Evolutionary conservation across 2,113 vertebrate species (phyloP), one percentile per base, ranked within the genome.

Genomic region (Anser cygnoides): DNA sequence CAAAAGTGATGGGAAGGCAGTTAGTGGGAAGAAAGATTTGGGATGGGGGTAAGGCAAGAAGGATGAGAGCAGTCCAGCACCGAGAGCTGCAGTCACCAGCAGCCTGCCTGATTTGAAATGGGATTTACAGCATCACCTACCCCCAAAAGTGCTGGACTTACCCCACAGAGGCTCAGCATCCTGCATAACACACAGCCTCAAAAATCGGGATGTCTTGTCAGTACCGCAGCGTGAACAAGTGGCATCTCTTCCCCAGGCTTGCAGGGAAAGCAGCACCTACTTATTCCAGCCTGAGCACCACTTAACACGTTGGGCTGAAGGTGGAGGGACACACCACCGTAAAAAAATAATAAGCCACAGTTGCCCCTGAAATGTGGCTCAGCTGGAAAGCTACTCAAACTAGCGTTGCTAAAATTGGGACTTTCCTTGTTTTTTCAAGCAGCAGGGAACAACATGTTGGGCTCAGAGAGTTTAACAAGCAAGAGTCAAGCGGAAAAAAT

Each of bases 401-500:
- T 1, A 92, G 67, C 73, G 62, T 11, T 84, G 87, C 94, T 96
- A 94, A 97, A 97, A 96, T 90, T 87, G 89, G 95, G 96, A 95
- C 89, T 96, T 95, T 95, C 96, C 95, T 96, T 96, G 94, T 96
- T 96, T 94, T 97, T 96, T 93, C 84, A 94, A 96, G 82, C 89
- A 92, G 94, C 86, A 39, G 93, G 76, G 93, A 96, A 96, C 79
- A 90, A 93, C 92, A 96, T 94, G 94, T 95, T 96, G 87, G 93
- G 94, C 93, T 96, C 78, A 55, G 79, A 75, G 94, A 86, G 83
- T 95, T 96, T 96, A 97, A 96, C 93, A 89, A 96, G 93, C 96
- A 95, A 93, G 91, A 97, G 94, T 97, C 96, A 97, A 92, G 66
- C 3, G 95, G 97, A 96, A 97, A 97, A 97, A 96, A 94, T 96